phyloP scores from a whole-genome alignment of 2,888 invertebrate genomes.

The Heliconius sara region DNA sequence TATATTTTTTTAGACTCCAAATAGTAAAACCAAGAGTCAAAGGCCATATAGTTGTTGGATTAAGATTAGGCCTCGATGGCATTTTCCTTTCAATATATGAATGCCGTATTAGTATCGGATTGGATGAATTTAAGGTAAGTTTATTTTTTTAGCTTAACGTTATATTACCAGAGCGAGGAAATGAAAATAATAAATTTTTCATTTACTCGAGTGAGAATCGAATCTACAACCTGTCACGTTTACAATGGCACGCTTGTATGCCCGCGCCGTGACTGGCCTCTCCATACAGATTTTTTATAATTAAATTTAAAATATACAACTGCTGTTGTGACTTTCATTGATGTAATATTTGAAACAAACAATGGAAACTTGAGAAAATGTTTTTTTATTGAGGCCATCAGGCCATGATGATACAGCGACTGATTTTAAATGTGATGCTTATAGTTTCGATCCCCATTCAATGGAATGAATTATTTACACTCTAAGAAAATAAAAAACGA shows the following conservation, averaged over 20 bases:
- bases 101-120: constrained; percentile 51
- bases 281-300: no score
- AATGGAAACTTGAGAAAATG: no score
- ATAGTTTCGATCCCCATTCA: background rate
- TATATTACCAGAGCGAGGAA: no score
- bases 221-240: no score
- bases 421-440: background rate
- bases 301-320: no score
- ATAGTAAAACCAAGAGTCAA: constrained; percentile 54
- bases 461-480: background rate
- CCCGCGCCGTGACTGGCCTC: no score
- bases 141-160: background rate
- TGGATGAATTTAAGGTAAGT: constrained; percentile 57
- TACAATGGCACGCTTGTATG: no score
- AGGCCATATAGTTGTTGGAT: constrained; percentile 48
- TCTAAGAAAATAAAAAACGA: no score
- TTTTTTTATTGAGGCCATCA: background rate
- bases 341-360: no score
- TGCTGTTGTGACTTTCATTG: no score
- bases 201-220: no score
- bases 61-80: constrained; percentile 49
- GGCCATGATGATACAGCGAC: background rate
- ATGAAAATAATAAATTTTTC: no score
- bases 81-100: constrained; percentile 51
- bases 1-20: constrained; percentile 48